Conservation (phyloP, 2,113 vertebrate species). For the Gadus macrocephalus region DNA sequence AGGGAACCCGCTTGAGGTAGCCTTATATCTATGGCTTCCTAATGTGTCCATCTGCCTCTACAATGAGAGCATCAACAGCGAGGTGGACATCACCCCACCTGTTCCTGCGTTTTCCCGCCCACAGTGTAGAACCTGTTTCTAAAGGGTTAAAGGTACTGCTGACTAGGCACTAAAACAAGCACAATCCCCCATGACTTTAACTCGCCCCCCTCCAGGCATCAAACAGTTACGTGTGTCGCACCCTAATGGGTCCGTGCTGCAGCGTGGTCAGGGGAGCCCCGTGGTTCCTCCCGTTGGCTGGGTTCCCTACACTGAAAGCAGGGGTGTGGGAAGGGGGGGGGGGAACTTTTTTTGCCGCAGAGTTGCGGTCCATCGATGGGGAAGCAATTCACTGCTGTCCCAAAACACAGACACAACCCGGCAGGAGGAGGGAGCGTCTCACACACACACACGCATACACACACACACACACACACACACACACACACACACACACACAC, state of each 20-base stretch:
- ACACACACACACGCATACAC: constrained; percentile 11
- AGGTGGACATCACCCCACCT: no score
- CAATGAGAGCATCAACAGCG: no score
- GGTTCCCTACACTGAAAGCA: constrained; percentile 37
- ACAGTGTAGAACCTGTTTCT: no score
- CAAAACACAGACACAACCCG: constrained; percentile 50
- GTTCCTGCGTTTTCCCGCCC: no score
- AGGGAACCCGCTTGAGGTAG: no score
- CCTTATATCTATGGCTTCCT: no score
- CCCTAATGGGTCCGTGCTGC: constrained; percentile 34
- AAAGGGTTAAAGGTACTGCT: no score
- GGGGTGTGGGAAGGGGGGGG: constrained; percentile 48
- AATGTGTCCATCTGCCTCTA: no score
- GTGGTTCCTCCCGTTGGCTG: constrained; percentile 61
- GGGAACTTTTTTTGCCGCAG: constrained; percentile 68
- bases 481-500: constrained; percentile 14
- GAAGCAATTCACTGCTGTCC: constrained; percentile 70
- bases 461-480: constrained; percentile 14
- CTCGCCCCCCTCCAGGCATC: background rate
- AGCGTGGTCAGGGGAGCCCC: constrained; percentile 13
- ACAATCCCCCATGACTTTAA: no score
- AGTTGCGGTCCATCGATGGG: constrained; percentile 65
- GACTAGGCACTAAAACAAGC: no score
- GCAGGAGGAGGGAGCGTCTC: constrained; percentile 1
- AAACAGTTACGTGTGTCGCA: constrained; percentile 17